phyloP scores from a whole-genome alignment of 2,113 vertebrate genomes.

The Mastomys natalensis region DNA sequence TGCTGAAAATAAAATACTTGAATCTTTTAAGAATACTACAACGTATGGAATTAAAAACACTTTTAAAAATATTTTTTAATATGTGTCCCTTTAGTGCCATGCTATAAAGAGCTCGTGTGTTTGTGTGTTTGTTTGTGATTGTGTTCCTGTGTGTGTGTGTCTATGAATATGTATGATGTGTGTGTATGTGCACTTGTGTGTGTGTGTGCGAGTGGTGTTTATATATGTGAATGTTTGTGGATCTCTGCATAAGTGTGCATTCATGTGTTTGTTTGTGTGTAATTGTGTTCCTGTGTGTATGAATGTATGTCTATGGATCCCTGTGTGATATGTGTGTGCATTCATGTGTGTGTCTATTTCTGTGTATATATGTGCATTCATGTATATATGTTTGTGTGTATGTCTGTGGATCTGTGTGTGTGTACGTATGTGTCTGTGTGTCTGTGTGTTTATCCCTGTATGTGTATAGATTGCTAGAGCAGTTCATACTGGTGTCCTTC shows the following conservation, averaged over 20 bases:
- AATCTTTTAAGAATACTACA: neutral
- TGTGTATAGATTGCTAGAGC: neutral
- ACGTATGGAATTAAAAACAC: too few species aligned
- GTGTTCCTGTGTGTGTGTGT: neutral
- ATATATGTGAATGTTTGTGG: too few species aligned
- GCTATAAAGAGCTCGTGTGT: neutral
- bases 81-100: neutral
- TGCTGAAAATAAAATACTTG: neutral
- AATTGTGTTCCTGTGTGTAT: neutral
- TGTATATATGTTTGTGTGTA: neutral
- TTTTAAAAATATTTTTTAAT: neutral
- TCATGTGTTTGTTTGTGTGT: too few species aligned
- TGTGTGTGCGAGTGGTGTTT: accelerated
- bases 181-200: neutral
- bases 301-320: neutral
- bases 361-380: neutral
- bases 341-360: too few species aligned
- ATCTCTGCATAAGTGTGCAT: too few species aligned
- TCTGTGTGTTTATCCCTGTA: neutral
- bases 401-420: neutral
- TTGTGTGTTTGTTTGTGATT: neutral
- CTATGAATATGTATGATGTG: too few species aligned
- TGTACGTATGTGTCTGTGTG: too few species aligned
- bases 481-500: neutral
- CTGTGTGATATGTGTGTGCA: neutral